Percentiles rank a stretch among this genome's conserved stretches.
Evolutionary conservation across 2,797 vertebrate species (phyloP).

Genomic region (Ctenopoma multispine): DNA sequence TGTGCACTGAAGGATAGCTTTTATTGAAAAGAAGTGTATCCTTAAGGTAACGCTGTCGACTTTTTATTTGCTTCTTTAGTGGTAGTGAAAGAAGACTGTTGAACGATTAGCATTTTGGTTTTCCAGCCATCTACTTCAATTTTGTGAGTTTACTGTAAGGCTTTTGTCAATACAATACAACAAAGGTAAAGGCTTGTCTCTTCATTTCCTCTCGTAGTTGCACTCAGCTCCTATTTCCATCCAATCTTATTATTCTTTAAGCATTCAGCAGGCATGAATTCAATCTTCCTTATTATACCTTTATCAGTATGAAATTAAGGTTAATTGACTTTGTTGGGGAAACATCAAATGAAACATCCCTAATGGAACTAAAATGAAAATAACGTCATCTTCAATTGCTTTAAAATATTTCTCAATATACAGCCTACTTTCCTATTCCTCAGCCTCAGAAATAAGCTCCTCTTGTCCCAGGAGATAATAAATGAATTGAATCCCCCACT

Average conservation of each 20-base stretch:
- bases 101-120: slow-evolving; percentile 68
- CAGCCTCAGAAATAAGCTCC: slow-evolving; percentile 93
- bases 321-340: slow-evolving; percentile 86
- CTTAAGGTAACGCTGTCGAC: slow-evolving; percentile 77
- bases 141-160: slow-evolving; percentile 46
- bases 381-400: slow-evolving; percentile 85
- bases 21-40: slow-evolving; percentile 75
- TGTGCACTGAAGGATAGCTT: slow-evolving; percentile 75
- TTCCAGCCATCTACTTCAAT: slow-evolving; percentile 69
- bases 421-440: slow-evolving; percentile 95
- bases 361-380: slow-evolving; percentile 86
- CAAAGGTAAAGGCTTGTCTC: slow-evolving; percentile 55
- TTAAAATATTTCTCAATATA: slow-evolving; percentile 88
- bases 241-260: slow-evolving; percentile 62
- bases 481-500: slow-evolving; percentile 95
- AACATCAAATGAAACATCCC: slow-evolving; percentile 76
- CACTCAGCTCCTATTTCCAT: slow-evolving; percentile 48
- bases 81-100: slow-evolving; percentile 53
- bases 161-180: slow-evolving; percentile 61
- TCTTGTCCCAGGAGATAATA: slow-evolving; percentile 99
- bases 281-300: slow-evolving; percentile 77
- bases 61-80: slow-evolving; percentile 68
- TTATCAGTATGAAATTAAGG: slow-evolving; percentile 82
- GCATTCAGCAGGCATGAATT: slow-evolving; percentile 71
- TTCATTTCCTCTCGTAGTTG: slow-evolving; percentile 51